Percentiles rank a stretch among this genome's conserved stretches.
Conservation (phyloP, 2,113 vertebrate genomes). For the Vidua chalybeata region DNA sequence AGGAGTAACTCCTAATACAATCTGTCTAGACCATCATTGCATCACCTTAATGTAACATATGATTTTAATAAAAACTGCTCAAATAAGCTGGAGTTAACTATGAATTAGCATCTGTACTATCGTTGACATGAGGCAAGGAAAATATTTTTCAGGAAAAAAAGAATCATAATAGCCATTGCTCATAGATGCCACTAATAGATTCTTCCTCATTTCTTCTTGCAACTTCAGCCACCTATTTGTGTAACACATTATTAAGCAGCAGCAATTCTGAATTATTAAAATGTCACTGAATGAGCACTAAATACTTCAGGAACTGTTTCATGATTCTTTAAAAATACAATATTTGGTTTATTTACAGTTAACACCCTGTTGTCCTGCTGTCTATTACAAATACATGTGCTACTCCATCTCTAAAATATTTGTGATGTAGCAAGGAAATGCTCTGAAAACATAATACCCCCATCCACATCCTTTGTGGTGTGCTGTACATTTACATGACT, state of each 20-base stretch:
- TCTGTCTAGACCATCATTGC: background rate
- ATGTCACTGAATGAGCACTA: background rate
- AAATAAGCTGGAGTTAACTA: background rate
- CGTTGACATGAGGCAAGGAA: background rate
- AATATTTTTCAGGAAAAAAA: background rate
- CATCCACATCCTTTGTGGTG: background rate
- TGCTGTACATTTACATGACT: background rate
- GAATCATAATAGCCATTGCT: background rate
- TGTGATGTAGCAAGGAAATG: background rate
- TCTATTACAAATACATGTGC: background rate
- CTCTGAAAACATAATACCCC: background rate
- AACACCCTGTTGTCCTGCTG: background rate
- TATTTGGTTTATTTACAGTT: background rate
- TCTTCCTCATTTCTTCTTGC: constrained; percentile 50
- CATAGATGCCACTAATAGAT: constrained; percentile 3
- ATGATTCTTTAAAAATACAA: constrained; percentile 10
- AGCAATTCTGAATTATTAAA: background rate
- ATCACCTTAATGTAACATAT: background rate
- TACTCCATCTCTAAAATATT: background rate
- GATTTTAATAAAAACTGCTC: background rate
- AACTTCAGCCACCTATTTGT: constrained; percentile 15
- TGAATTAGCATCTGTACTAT: background rate
- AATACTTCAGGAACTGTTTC: constrained; percentile 13
- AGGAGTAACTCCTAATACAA: background rate
- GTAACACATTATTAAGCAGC: background rate